A percentile compares a stretch with the other conserved stretches of the same genome.
phyloP scores from a whole-genome alignment of 2,888 invertebrate species.

The Limnephilus lunatus region DNA sequence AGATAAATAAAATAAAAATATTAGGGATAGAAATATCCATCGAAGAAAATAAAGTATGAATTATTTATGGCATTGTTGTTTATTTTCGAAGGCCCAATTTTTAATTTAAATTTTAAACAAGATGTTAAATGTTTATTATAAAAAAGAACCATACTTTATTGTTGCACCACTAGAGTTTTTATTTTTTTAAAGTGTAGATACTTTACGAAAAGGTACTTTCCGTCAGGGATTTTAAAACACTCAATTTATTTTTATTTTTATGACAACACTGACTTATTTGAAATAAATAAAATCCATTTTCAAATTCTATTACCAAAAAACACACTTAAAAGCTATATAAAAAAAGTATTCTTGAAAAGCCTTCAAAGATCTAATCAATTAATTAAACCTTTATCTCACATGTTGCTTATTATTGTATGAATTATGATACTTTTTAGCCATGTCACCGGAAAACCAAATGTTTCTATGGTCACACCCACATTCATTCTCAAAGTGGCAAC shows the following conservation, averaged over 20 bases:
- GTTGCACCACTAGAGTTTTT: no score
- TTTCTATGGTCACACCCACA: slow-evolving; percentile 53
- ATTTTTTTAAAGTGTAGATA: no score
- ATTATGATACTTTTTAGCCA: background rate
- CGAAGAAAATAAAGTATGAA: no score
- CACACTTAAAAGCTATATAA: background rate
- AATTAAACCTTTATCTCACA: background rate
- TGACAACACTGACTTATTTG: background rate
- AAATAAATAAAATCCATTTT: background rate
- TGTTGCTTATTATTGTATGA: background rate
- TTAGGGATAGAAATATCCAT: no score
- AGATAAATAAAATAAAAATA: no score
- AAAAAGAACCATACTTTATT: no score
- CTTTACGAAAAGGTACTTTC: background rate
- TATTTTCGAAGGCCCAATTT: no score
- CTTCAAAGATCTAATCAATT: background rate
- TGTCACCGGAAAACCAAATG: background rate
- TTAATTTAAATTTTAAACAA: no score
- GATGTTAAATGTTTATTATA: no score
- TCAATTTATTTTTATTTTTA: background rate
- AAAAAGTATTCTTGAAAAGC: background rate
- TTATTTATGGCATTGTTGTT: no score
- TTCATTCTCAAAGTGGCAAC: slow-evolving; percentile 43
- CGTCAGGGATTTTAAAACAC: background rate
- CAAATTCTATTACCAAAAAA: background rate